Percentiles rank a stretch among this genome's conserved stretches.
These are phyloP conservation scores for Heliornis fulica DNA, from an alignment of 2,113 vertebrate genomes.

Conservation along the genomic window DNA sequence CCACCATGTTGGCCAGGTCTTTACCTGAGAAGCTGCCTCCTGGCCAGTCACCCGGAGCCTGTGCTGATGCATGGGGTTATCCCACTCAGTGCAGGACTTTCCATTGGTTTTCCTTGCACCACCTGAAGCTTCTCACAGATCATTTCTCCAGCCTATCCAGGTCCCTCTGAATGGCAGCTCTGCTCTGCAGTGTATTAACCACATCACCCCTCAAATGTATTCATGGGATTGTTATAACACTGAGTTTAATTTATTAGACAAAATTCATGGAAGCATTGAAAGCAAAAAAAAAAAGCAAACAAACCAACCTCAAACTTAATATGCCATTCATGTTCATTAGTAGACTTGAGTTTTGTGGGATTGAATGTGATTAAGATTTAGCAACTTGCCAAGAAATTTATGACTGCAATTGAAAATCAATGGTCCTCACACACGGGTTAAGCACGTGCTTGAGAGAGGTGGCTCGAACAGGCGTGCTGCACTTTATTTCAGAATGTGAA, in stretches of 20 bases:
- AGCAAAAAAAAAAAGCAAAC: neutral
- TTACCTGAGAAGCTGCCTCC: neutral
- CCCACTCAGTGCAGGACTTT: neutral
- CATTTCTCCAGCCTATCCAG: neutral
- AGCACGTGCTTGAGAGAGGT: neutral
- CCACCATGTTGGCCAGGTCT: neutral
- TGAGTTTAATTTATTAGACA: neutral
- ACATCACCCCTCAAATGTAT: neutral
- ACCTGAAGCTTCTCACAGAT: neutral
- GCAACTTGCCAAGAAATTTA: neutral
- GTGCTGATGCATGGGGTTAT: neutral
- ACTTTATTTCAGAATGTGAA: neutral
- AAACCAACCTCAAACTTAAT: neutral
- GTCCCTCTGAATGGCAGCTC: neutral
- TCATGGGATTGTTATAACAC: neutral
- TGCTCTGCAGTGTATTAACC: neutral
- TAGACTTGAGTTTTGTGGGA: neutral
- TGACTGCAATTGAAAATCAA: neutral
- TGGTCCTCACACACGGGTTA: fast-evolving
- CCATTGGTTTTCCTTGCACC: neutral
- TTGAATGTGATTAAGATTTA: neutral
- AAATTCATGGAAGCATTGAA: neutral
- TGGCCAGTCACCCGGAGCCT: neutral
- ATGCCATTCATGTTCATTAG: neutral
- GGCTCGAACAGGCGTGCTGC: neutral